phyloP scores from a whole-genome alignment of 2,888 invertebrate genomes.

The Diaphora mendica region DNA sequence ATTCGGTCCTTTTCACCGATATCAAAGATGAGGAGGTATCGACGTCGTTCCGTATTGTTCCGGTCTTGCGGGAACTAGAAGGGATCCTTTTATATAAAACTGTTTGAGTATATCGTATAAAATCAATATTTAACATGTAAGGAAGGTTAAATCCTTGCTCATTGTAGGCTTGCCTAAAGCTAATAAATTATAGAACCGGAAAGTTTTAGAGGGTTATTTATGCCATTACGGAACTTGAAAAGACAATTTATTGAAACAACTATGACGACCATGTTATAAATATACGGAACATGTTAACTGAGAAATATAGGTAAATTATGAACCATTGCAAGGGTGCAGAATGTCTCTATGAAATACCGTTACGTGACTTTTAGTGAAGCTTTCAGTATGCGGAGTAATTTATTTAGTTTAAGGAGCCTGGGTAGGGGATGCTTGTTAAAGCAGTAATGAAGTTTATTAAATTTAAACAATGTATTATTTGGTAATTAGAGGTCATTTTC shows the following conservation, averaged over 20 bases:
- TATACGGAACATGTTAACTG: background rate
- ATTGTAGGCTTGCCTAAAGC: conserved; percentile 29
- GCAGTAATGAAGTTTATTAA: conserved; percentile 55
- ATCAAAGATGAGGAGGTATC: conserved; percentile 45
- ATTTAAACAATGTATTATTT: conserved; percentile 55
- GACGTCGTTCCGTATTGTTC: conserved; percentile 52
- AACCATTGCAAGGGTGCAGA: conserved; percentile 13
- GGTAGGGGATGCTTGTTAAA: conserved; percentile 44
- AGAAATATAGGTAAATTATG: conserved; percentile 1
- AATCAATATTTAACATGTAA: conserved; percentile 40
- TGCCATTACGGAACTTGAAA: conserved; percentile 17
- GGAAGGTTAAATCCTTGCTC: conserved; percentile 30
- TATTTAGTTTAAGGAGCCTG: conserved; percentile 41
- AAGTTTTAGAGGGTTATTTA: conserved; percentile 29
- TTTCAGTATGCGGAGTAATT: conserved; percentile 33
- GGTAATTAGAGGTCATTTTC: conserved; percentile 39
- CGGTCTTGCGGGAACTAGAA: conserved; percentile 44
- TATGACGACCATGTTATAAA: background rate
- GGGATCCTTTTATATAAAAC: conserved; percentile 41
- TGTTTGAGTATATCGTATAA: conserved; percentile 32
- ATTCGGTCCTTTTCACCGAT: conserved; percentile 54
- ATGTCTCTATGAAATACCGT: conserved; percentile 41
- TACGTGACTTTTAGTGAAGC: conserved; percentile 33
- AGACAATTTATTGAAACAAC: conserved; percentile 18
- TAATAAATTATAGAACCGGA: conserved; percentile 31